These are phyloP conservation scores for Coreoperca whiteheadi DNA, from an alignment of 2,113 vertebrate genomes.

Conservation along the genomic window DNA sequence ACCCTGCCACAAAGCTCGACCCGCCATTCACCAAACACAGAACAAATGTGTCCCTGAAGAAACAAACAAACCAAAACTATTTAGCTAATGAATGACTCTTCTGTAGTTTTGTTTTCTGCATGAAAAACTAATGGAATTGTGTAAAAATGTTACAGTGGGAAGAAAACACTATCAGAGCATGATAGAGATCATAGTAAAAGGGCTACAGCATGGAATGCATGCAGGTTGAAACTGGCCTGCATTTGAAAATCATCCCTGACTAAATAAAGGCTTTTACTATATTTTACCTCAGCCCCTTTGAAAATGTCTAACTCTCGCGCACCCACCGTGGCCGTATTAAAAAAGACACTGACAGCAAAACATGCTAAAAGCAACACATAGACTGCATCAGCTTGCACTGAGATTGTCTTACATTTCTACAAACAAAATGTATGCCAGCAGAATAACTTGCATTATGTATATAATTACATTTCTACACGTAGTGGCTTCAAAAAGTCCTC, in stretches of 20 bases:
- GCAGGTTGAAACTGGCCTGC: not conserved
- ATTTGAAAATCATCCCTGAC: not conserved
- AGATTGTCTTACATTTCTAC: not conserved
- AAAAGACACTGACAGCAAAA: not conserved
- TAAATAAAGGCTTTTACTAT: not conserved
- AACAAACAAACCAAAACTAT: conserved; percentile 21
- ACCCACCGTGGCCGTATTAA: not conserved
- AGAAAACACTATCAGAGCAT: not conserved
- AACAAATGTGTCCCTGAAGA: conserved; percentile 77
- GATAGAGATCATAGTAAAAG: not conserved
- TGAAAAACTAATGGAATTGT: not conserved
- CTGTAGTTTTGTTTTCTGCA: not conserved
- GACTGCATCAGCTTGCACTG: not conserved
- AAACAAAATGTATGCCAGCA: not conserved
- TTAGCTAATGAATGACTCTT: not conserved
- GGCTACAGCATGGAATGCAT: not conserved
- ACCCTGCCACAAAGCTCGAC: conserved; percentile 82
- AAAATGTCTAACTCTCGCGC: not conserved
- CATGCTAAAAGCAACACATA: not conserved
- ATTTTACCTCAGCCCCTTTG: not conserved
- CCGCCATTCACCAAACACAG: conserved; percentile 80
- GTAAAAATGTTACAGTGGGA: not conserved
- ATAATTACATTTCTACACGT: no score
- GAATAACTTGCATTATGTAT: not conserved
- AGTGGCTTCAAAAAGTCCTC: no score